Base-by-base conservation (phyloP, 53 echinoderm and acorn worm species). In the Holothuria leucospilota region DNA sequence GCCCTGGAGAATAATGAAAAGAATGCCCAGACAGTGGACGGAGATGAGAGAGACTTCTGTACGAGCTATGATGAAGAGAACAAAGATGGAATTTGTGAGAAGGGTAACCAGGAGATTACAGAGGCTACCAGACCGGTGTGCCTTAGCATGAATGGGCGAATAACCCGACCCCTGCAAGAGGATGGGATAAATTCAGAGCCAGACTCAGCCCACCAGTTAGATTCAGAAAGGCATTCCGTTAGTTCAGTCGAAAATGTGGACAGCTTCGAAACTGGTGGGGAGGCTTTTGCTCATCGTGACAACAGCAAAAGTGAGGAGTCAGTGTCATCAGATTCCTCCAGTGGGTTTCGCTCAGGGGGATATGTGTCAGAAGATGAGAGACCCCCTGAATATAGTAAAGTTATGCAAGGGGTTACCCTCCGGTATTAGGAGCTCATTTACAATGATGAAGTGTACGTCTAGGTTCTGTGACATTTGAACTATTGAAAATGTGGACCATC, bases 231-330 rank as follows among this genome's bases (percentile, higher is more conserved):
- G 51, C 80, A 65, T 26, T 59, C 41, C 20, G 27, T 60, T 4
- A 41, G 21, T 30, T 69, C 83, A 23, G 30, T 83, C 40, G 80
- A 80, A 59, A 80, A 39, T 60, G 18, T 56, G 81, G 65, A 51
- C 78, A 60, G 83, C 73, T 70, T 69, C n/a, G 82, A 81, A 69
- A 21, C 91, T 86, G 85, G 70, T 16, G 80, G 59, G 8, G 80
- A 80, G 23, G 59, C 80, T 8, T 80, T 80, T 59, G n/a, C 59
- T 62, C 87, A 85, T 78, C 87, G 91, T 9, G 93, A 93, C 74
- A 96, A 89, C 82, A 90, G 94, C 78, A 94, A 96, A 86, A 96
- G 96, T 34, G 96, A 96, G 72, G 96, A 96, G 41, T 96, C 96
- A 0, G 96, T 96, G 65, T 94, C 96, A 2, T 96, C 96, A 49